phyloP scores from a whole-genome alignment of 2,113 vertebrate genomes.

The Stegostoma tigrinum region DNA sequence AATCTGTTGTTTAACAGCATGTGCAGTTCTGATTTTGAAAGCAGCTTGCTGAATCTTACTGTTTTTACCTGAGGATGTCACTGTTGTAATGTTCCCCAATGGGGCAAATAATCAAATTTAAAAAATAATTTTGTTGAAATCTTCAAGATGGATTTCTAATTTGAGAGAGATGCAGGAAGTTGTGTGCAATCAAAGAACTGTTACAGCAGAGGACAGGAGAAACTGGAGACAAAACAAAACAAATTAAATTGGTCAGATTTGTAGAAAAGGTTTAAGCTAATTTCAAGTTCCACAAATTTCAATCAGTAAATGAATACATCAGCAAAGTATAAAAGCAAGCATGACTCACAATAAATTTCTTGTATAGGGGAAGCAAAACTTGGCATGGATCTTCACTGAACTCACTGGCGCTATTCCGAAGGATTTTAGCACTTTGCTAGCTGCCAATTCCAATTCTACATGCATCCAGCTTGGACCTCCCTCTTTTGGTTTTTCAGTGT shows the following conservation, averaged over 20 bases:
- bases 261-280: not conserved
- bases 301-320: not conserved
- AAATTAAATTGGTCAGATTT: not conserved
- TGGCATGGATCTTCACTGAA: not conserved
- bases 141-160: not conserved
- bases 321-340: not conserved
- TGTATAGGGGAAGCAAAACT: slow-evolving; percentile 6
- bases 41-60: too few species aligned
- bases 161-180: not conserved
- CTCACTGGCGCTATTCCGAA: not conserved
- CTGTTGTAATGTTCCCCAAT: not conserved
- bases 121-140: not conserved
- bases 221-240: not conserved
- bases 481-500: not conserved
- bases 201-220: not conserved
- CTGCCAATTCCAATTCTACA: not conserved
- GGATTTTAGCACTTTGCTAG: not conserved
- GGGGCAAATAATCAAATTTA: not conserved
- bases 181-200: not conserved
- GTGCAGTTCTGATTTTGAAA: too few species aligned
- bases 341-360: not conserved
- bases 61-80: too few species aligned
- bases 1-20: too few species aligned
- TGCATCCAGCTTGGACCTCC: not conserved
- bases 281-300: not conserved